Base-by-base conservation (phyloP, 2,888 invertebrate genomes). In the Apodemia mormo region DNA sequence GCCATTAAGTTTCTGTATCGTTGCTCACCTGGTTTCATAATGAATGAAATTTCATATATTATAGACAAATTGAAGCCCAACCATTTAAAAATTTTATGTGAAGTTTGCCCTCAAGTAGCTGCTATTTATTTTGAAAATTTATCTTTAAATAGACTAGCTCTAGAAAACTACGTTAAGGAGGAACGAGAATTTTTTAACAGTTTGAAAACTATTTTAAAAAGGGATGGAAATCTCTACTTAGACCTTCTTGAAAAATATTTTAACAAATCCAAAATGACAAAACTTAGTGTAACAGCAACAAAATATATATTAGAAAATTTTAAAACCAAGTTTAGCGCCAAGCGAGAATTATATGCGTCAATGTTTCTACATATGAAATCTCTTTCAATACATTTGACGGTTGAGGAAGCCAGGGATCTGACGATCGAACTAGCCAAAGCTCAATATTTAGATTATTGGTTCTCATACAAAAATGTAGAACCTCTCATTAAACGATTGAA, bases 211-310 rank as follows among this genome's bases (percentile, higher is more conserved):
- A 65, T 87, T 2, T 75, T 89, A 14, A 88, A 88, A 72, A 65
- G 66, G 2, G 77, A 88, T 12, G 72, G 82, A 0, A 76, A 82
- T 45, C 67, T 81, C 61, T 87, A 80, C 73, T 76, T 89, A 37
- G 80, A 86, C 40, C 77, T 87, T 29, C 72, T 81, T 7, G 88
- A 88, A 72, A 81, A 81, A 72, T 83, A 85, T 77, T 83, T 79
- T 58, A 76, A 80, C 68, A 49, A 71, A 6, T 14, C 70, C 1
- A 66, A 49, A 2, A 79, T 78, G 30, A 68, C 65, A 0, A 69
- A 73, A 29, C 73, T 85, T 0, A 82, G 80, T 72, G 68, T 81
- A 14, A 64, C 66, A 1, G 72, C 80, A 1, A 86, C 89, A 1
- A 78, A 78, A 65, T 79, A 80, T 64, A 81, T 88, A 12, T 75